These are phyloP conservation scores for Syngnathus typhle DNA, from an alignment of 2,113 vertebrate genomes.

Conservation along the genomic window DNA sequence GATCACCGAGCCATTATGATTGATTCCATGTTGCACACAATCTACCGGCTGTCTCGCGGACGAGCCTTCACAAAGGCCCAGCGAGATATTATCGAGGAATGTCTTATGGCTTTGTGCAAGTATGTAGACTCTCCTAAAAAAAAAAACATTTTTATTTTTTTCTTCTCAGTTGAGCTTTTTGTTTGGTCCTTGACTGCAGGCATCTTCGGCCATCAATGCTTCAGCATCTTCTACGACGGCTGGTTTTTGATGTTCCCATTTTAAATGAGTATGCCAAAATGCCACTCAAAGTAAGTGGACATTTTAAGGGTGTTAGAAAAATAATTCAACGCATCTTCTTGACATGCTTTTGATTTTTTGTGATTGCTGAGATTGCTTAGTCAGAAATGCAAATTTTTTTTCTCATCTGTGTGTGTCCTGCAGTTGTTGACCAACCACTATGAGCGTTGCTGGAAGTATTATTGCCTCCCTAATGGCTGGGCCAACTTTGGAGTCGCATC, in stretches of 20 bases:
- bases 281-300: constrained; percentile 79
- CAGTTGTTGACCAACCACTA: constrained; percentile 93
- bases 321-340: not conserved
- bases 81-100: constrained; percentile 90
- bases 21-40: constrained; percentile 94
- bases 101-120: constrained; percentile 92
- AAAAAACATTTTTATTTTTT: not conserved
- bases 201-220: constrained; percentile 88
- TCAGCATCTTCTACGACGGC: constrained; percentile 82
- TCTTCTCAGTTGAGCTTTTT: not conserved
- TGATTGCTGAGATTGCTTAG: too few species aligned
- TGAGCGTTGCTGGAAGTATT: constrained; percentile 94
- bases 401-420: not conserved
- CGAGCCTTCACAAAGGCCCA: constrained; percentile 93
- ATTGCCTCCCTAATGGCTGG: constrained; percentile 91
- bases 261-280: constrained; percentile 92
- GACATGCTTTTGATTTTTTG: too few species aligned
- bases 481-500: constrained; percentile 86
- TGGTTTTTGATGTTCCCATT: constrained; percentile 92
- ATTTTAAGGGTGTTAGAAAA: not conserved
- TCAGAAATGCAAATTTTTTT: too few species aligned
- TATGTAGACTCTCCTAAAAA: constrained; percentile 32
- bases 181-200: constrained; percentile 52
- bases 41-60: constrained; percentile 90
- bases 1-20: constrained; percentile 96